Base-by-base conservation (phyloP, 2,888 invertebrate species). In the Macrosoma leucophasiata region DNA sequence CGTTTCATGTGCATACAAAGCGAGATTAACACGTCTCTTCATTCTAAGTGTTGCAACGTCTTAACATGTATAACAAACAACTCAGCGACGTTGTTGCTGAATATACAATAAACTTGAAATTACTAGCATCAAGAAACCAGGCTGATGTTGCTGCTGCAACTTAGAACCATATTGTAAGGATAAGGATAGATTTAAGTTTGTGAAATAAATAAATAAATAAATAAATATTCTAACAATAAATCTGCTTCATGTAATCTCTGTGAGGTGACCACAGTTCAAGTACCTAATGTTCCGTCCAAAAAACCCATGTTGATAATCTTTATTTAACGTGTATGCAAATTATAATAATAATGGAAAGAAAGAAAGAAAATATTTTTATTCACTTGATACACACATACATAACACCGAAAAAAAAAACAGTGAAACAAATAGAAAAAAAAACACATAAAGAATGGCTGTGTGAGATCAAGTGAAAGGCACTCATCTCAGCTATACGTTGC, bases 51-150 rank as follows among this genome's bases (percentile, higher is more conserved):
- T 33, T 14, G 30, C 38, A n/a, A n/a, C n/a, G n/a, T n/a, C n/a
- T n/a, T n/a, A n/a, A n/a, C n/a, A n/a, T n/a, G n/a, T n/a, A n/a
- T n/a, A n/a, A n/a, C n/a, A n/a, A n/a, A n/a, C n/a, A n/a, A n/a
- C n/a, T n/a, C n/a, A n/a, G n/a, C n/a, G n/a, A n/a, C n/a, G n/a
- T n/a, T n/a, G n/a, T n/a, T n/a, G 48, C 46, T 44, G 49, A 52
- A 50, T 51, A 49, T 36, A 56, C 53, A 56, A 55, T 58, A 60
- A 60, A 58, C 44, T 58, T 59, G 58, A 60, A 58, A 58, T 60
- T 61, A 58, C 55, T 44, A 45, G 38, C 49, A 33, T 45, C 43
- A 37, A n/a, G n/a, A n/a, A n/a, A n/a, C n/a, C n/a, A n/a, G n/a
- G n/a, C n/a, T n/a, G n/a, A n/a, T n/a, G n/a, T n/a, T n/a, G n/a